phyloP scores from a whole-genome alignment of 1,140 invertebrate species.

The Platyura marginata region DNA sequence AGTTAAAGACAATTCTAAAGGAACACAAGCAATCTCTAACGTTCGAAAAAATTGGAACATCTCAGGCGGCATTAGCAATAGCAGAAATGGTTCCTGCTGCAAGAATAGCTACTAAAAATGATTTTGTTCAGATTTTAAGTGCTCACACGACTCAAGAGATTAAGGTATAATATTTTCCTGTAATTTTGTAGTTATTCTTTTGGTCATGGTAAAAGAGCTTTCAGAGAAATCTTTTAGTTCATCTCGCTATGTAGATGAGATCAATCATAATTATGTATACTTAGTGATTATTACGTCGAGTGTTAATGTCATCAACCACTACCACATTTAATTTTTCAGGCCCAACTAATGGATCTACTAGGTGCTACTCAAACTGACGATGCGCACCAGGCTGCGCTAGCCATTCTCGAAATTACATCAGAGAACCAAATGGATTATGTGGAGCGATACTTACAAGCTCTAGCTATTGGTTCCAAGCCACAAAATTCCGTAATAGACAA shows the following conservation, averaged over 20 bases:
- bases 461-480: slow-evolving; percentile 43
- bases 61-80: slow-evolving; percentile 40
- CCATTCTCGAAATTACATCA: slow-evolving; percentile 36
- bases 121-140: slow-evolving; percentile 39
- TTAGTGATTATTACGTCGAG: slow-evolving; percentile 4
- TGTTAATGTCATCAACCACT: slow-evolving; percentile 7
- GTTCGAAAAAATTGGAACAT: slow-evolving; percentile 35
- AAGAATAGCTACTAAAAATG: slow-evolving; percentile 32
- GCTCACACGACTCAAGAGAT: slow-evolving; percentile 29
- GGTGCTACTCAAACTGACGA: slow-evolving; percentile 45
- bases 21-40: slow-evolving; percentile 31
- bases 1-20: slow-evolving; percentile 24
- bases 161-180: slow-evolving; percentile 24
- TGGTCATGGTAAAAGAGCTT: not conserved
- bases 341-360: slow-evolving; percentile 46
- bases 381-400: slow-evolving; percentile 46
- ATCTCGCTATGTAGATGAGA: not conserved
- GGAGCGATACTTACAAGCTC: slow-evolving; percentile 53
- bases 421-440: slow-evolving; percentile 33
- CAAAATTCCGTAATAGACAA: slow-evolving; percentile 37
- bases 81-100: slow-evolving; percentile 38
- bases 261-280: not conserved
- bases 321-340: slow-evolving; percentile 20
- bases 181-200: not conserved
- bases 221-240: not conserved